Base-by-base conservation (phyloP, 2,113 vertebrate species). In the Mesembrinibis cayennensis region DNA sequence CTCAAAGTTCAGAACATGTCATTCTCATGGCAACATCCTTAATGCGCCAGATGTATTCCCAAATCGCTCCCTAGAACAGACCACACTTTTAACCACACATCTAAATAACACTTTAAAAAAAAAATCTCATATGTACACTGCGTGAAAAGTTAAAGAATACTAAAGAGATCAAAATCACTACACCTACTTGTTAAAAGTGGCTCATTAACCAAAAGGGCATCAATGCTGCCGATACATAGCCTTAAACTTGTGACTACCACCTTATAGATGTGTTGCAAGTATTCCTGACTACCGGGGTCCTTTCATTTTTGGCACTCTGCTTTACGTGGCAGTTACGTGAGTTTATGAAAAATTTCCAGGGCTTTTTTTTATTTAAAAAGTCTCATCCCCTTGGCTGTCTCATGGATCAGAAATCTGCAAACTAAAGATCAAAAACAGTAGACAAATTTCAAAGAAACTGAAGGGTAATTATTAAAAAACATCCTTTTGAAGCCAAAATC, bases 1-100 rank as follows among this genome's bases (percentile, higher is more conserved):
- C 93, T 65, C 89, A 66, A 80, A 97, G 96, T 90, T 97, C 95
- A 88, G 97, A 95, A 96, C 94, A 96, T 88, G 93, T 97, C 90
- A 76, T 93, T 97, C 96, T 94, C 44, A 59, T 97, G 94, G 97
- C 91, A 93, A 92, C 29, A 72, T 94, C 36, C 47, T 85, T 26
- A 63, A 52, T 3, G 44, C 66, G 0, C 91, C 98, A 97, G 97
- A 97, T 96, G 97, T 88, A 76, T 90, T 94, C 97, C 96, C 97
- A 93, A 91, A 77, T 62, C 44, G 1, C 82, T 82, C 71, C 36
- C 65, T 26, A 80, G 82, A 86, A 95, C 89, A 62, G 63, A 89
- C 47, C 76, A 83, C 36, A 52, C 72, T 95, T 93, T 52, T 66
- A 97, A 93, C n/a, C 61, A 71, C 65, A 79, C 29, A 36, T 89